A percentile compares a stretch with the other conserved stretches of the same genome.
Evolutionary conservation across 2,888 invertebrate genomes (phyloP).

Genomic region (Cephonodes hylas): DNA sequence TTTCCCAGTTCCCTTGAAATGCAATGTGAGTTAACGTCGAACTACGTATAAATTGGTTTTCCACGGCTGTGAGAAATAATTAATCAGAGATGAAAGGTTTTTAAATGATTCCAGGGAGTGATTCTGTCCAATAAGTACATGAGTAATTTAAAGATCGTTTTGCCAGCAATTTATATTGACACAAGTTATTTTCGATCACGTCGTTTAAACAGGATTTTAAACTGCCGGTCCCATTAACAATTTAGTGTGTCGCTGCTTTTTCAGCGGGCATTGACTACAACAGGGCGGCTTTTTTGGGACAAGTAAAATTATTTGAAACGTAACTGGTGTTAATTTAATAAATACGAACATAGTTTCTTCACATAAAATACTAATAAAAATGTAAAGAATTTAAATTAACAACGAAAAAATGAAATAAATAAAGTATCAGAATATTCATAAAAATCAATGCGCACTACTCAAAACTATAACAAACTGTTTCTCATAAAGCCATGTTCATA

Average conservation of each 20-base stretch:
- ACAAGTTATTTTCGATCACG: conserved; percentile 23
- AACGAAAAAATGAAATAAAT: too few relatives aligned
- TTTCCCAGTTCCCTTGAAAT: not conserved
- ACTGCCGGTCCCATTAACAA: not conserved
- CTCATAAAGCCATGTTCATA: not conserved
- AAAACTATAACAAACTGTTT: too few relatives aligned
- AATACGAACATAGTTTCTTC: too few relatives aligned
- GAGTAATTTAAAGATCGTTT: conserved; percentile 16
- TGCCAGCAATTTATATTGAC: conserved; percentile 22
- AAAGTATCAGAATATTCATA: too few relatives aligned
- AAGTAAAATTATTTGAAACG: not conserved
- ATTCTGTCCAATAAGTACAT: conserved; percentile 27
- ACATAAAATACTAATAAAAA: too few relatives aligned
- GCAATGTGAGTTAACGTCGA: not conserved
- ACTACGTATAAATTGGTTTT: conserved; percentile 9
- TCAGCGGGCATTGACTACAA: not conserved
- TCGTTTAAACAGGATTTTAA: conserved; percentile 14
- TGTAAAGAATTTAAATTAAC: too few relatives aligned
- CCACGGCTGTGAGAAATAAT: conserved; percentile 35
- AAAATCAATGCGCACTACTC: too few relatives aligned
- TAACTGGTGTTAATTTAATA: too few relatives aligned
- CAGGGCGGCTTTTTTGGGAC: not conserved
- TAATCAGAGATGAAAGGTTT: conserved; percentile 39
- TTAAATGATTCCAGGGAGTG: conserved; percentile 29
- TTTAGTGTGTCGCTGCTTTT: not conserved